A percentile compares a stretch with the other conserved stretches of the same genome.
Conservation (phyloP, 2,888 invertebrate species). For the Torymus tubicola region DNA sequence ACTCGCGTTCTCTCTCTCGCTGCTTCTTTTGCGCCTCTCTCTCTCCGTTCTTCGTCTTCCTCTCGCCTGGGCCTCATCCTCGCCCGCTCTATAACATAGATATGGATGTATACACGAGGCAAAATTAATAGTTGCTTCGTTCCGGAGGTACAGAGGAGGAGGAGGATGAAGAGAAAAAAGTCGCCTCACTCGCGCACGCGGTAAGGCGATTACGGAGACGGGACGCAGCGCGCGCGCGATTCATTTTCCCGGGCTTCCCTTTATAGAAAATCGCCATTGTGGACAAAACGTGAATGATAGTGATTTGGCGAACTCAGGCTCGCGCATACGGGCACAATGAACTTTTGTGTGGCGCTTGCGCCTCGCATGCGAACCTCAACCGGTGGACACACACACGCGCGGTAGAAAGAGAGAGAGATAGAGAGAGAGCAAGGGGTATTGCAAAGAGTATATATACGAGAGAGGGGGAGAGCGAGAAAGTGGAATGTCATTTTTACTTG, state of each 20-base stretch:
- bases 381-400: background rate
- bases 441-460: background rate
- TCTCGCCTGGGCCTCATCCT: slow-evolving; percentile 15
- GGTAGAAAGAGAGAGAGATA: background rate
- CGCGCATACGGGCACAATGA: background rate
- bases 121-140: slow-evolving; percentile 74
- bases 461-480: background rate
- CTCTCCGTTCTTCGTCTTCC: slow-evolving; percentile 45
- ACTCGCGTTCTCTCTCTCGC: slow-evolving; percentile 38
- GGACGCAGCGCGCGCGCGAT: background rate
- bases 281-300: slow-evolving; percentile 41
- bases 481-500: slow-evolving; percentile 27
- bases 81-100: slow-evolving; percentile 38
- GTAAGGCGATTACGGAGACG: slow-evolving; percentile 67
- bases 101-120: slow-evolving; percentile 67
- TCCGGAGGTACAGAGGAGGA: slow-evolving; percentile 1
- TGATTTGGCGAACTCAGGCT: slow-evolving; percentile 31
- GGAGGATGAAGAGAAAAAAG: slow-evolving; percentile 4
- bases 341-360: slow-evolving; percentile 24
- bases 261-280: slow-evolving; percentile 45
- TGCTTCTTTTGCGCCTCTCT: slow-evolving; percentile 48
- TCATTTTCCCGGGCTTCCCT: slow-evolving; percentile 25
- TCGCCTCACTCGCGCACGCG: background rate
- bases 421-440: background rate
- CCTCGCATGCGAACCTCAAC: background rate